Base-by-base conservation (phyloP, 2,113 vertebrate genomes). In the Sphyrna mokarran region DNA sequence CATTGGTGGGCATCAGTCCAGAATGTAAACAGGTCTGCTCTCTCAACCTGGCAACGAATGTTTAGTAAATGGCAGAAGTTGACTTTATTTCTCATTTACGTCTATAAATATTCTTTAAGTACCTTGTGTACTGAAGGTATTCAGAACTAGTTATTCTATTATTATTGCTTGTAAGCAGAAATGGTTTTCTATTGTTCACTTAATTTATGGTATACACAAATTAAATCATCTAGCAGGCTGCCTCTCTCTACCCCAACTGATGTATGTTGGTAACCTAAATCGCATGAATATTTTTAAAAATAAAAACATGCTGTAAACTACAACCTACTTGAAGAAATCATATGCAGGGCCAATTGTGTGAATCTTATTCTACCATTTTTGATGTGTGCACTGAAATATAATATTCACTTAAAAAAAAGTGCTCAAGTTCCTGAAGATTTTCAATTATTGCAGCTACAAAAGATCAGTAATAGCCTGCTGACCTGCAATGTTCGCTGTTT, bases 401-500 rank as follows among this genome's bases (percentile, higher is more conserved):
- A 72, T 76, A 90, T 90, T 90, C 94, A 54, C 66, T 70, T 95
- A 33, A 11, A 26, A 68, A 94, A 94, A 54, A 72, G 68, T 54
- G 18, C 69, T 95, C 22, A 76, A 95, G 22, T 95, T 95, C 54
- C 94, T 95, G 94, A 95, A 95, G 94, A 95, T 95, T 95, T 95
- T 95, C 94, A 76, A 95, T 95, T 72, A 95, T 95, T 95, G 66
- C 40, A 33, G 69, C 43, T 54, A 95, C 94, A 95, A 95, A 72
- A 54, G 94, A 72, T 76, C 94, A 54, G 94, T 76, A 95, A 95
- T 76, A 70, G 68, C 66, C 66, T 61, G 98, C 98, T 98, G 98
- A 99, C 99, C 99, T 99, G 99, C 97, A 99, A 98, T 96, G 98
- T 98, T 98, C 99, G 99, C 97, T 99, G 99, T 98, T 99, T 99